Conservation (phyloP, 2,888 invertebrate species). For the Lasius fuliginosus region DNA sequence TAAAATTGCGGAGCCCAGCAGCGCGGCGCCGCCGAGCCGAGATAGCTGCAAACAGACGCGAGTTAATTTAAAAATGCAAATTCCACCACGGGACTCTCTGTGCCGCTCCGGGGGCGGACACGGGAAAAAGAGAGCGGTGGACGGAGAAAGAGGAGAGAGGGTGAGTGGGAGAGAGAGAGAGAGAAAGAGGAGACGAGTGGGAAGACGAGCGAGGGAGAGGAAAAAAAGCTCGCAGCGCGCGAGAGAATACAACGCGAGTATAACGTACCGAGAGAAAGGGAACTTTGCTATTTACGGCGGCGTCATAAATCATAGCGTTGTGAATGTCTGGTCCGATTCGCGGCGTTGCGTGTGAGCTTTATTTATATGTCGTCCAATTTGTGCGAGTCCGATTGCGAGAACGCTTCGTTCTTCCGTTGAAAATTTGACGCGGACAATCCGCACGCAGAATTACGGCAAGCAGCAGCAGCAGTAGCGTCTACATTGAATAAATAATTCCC, state of each 20-base stretch:
- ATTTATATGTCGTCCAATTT: slow-evolving; percentile 54
- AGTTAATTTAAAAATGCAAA: slow-evolving; percentile 87
- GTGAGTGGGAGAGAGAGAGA: slow-evolving; percentile 47
- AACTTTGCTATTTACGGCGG: slow-evolving; percentile 68
- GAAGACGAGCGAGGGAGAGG: slow-evolving; percentile 54
- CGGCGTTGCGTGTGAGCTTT: slow-evolving; percentile 56
- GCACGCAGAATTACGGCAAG: neutral
- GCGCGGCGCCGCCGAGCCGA: slow-evolving; percentile 72
- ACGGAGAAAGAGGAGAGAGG: neutral
- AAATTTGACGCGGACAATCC: slow-evolving; percentile 34
- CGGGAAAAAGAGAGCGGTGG: slow-evolving; percentile 42
- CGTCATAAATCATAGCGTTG: slow-evolving; percentile 68
- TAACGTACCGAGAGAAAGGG: slow-evolving; percentile 57
- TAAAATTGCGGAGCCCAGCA: slow-evolving; percentile 85
- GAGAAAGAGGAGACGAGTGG: slow-evolving; percentile 9
- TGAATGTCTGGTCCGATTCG: slow-evolving; percentile 67
- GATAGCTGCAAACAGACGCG: slow-evolving; percentile 86
- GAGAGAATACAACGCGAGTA: slow-evolving; percentile 56
- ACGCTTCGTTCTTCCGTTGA: slow-evolving; percentile 50
- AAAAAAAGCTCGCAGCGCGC: slow-evolving; percentile 53
- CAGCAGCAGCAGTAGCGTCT: neutral
- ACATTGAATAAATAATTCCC: slow-evolving; percentile 25
- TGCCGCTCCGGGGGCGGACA: slow-evolving; percentile 48
- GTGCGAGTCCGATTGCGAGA: slow-evolving; percentile 39
- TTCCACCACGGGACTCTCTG: slow-evolving; percentile 78